Evolutionary conservation across 2,113 vertebrate species (phyloP), one percentile per base, ranked within the genome.

Genomic region (Chamaetylas fuelleborni): DNA sequence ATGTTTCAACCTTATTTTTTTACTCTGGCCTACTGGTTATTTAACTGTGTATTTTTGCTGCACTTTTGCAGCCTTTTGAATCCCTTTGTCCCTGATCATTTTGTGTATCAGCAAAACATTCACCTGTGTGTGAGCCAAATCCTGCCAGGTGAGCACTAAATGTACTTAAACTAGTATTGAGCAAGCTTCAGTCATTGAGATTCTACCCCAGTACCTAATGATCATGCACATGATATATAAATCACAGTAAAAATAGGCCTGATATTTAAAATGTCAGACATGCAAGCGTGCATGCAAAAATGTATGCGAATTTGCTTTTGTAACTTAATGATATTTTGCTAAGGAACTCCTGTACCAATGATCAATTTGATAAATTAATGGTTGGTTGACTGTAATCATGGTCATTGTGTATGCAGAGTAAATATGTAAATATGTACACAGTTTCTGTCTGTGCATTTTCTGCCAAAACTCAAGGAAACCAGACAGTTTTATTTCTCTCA

Each of bases 251-350:
- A 95, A 91, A 85, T 87, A 93, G 48, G 29, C 13, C 57, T 91
- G 65, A n/a, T 93, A 87, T 91, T 94, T 74, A 67, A 92, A 96
- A 96, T 91, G 87, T 93, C 93, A 93, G 70, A 54, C 40, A 53
- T 66, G 43, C 53, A 89, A 87, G n/a, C 9, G 0, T 79, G 78
- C 65, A 79, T 95, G 33, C 89, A 69, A 81, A 94, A 76, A 42
- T 65, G 19, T 51, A 19, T 56, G 40, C 0, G 36, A 82, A 51
- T 93, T 92, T 81, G 14, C 61, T 76, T 92, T 87, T 65, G 9
- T 76, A 72, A 76, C 51, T 65, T 36, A 31, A 71, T 26, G 38
- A 14, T 64, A 26, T 61, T 89, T 86, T 3, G 2, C 45, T 70
- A 58, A 84, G 72, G 14, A 88, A 48, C n/a, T 79, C 22, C 60